Evolutionary conservation across 92 coral and sea anemone species (phyloP), one percentile per base, ranked within the genome.

Genomic region (Chrysogorgia sp.): DNA sequence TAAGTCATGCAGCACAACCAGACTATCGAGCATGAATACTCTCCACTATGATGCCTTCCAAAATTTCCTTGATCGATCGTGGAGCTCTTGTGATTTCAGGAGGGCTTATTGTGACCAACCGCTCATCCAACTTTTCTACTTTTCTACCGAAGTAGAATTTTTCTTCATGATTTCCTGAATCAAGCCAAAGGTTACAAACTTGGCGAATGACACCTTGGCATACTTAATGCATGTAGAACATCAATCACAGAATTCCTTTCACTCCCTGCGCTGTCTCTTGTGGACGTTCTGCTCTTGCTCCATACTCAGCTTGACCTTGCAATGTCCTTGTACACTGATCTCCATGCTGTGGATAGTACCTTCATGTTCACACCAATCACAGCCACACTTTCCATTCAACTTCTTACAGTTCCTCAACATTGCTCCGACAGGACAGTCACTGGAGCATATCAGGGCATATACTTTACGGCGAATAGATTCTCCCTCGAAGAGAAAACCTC

Each of bases 41-140:
- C 81, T 13, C 81, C 81, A 75, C 56, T 75, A 67, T 7, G 81
- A 75, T 56, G 81, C 81, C 57, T 75, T 75, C 81, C 81, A 75
- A 58, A 56, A 58, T 56, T 1, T 75, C 67, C 19, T 34, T 56
- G 22, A 75, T 34, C 1, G 81, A 56, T 56, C 81, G 17, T 33
- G 81, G 81, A 3, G 67, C 68, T 75, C 81, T 33, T 20, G 67
- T 56, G 8, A 75, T 75, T 53, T 75, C 81, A 13, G 81, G 81
- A 21, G 81, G 81, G 29, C 28, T 13, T 32, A 75, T 75, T 56
- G 67, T 31, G 1, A n/a, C 14, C 70, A 75, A 58, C 3, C 81
- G 81, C 56, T 57, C 67, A 35, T 75, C 68, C 30, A 66, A 7
- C 31, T 1, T 45, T 21, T 21, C 33, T 0, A 66, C 74, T 66